phyloP scores from a whole-genome alignment of 2,113 vertebrate species.

The Melanostigma gelatinosum region DNA sequence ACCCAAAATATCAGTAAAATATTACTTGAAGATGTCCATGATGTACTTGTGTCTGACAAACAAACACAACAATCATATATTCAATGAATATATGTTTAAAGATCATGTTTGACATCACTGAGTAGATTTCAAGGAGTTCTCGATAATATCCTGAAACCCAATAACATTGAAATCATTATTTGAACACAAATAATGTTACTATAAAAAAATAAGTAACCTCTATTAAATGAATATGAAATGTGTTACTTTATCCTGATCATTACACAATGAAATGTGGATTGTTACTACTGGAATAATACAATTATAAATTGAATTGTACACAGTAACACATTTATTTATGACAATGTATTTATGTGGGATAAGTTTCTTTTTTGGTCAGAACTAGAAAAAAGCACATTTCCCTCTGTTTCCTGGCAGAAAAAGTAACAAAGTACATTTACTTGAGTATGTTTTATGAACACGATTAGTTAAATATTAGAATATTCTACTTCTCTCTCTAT shows the following conservation, averaged over 20 bases:
- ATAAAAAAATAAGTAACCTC: too few species aligned
- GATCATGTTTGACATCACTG: too few species aligned
- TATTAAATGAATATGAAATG: background rate
- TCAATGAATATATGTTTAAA: too few species aligned
- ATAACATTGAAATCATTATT: too few species aligned
- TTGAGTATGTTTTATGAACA: background rate
- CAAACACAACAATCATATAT: background rate
- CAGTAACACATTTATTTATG: background rate
- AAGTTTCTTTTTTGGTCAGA: background rate
- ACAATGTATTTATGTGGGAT: background rate
- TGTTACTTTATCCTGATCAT: background rate
- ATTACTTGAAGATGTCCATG: background rate
- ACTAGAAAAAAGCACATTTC: background rate
- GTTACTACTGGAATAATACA: too few species aligned
- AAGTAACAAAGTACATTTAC: background rate
- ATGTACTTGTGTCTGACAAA: background rate
- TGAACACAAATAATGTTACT: background rate
- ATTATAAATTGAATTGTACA: background rate
- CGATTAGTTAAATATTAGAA: too few species aligned
- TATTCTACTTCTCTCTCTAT: too few species aligned
- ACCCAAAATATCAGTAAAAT: background rate
- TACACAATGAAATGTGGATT: background rate
- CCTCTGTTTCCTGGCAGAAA: background rate
- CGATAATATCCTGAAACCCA: too few species aligned
- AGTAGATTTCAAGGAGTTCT: too few species aligned